Evolutionary conservation across 2,888 invertebrate genomes (phyloP).

Genomic region (Camponotus fellah): DNA sequence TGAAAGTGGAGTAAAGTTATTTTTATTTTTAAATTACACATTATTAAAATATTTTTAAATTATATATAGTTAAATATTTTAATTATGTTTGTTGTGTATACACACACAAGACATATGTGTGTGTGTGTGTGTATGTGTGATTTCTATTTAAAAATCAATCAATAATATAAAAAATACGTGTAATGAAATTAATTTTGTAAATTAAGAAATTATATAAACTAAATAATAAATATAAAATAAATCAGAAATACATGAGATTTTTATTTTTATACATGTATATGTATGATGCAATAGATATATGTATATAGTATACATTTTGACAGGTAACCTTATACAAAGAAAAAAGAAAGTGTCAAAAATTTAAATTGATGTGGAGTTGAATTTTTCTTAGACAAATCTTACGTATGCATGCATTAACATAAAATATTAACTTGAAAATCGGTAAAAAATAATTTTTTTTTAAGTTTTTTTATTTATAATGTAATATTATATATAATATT

Average conservation of each 20-base stretch:
- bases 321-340: background rate
- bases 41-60: no score
- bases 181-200: background rate
- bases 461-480: background rate
- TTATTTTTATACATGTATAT: background rate
- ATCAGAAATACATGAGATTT: background rate
- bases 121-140: background rate
- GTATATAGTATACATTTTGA: background rate
- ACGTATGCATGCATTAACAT: background rate
- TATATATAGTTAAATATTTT: no score
- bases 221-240: no score
- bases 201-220: background rate
- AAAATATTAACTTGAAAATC: background rate
- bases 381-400: background rate
- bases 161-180: background rate
- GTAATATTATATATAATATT: background rate
- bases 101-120: background rate
- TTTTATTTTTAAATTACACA: background rate
- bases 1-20: background rate
- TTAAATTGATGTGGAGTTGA: background rate
- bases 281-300: no score
- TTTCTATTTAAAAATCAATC: background rate
- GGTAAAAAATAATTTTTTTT: background rate
- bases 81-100: no score
- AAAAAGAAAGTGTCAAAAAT: background rate